Evolutionary conservation across 30 jellyfish, hydroid and myxozoan genomes (phyloP), one percentile per base, ranked within the genome.

Genomic region (Sanderia malayensis): DNA sequence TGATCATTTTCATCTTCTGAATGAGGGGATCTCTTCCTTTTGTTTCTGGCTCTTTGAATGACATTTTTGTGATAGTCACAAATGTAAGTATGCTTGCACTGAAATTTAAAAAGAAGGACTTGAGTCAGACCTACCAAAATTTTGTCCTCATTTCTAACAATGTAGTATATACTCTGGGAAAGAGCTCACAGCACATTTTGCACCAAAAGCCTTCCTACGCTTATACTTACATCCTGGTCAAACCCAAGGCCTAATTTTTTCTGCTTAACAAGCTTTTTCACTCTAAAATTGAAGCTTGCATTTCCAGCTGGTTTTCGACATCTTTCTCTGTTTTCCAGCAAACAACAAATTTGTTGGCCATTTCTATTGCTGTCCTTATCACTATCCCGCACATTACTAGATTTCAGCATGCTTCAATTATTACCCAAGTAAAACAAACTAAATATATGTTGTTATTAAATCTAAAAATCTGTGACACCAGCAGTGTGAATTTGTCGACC

Each of bases 281-380:
- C 98, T 24, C 98, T 73, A 73, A 82, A 92, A 66, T 83, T 92
- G 86, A 92, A 92, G 63, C 98, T 92, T 23, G 98, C 98, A 61
- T 92, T 92, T 33, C 98, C 98, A 34, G 98, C 95, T 9, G 23
- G 70, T 28, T 80, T 85, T 11, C 86, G 71, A 53, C 98, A 92
- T 60, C 96, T 80, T 53, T 84, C 89, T n/a, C 95, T 59, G 70
- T 79, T 89, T 49, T 92, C 98, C 21, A 79, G 86, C 45, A 92
- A 77, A 68, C 98, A 92, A 63, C 98, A 92, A 31, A 29, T 71
- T 57, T 84, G 97, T 18, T 86, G 95, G 20, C 76, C 82, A 71
- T 60, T 70, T 49, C 80, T 82, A 76, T 30, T 59, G 46, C 76
- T 57, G 18, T 82, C 94, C 45, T 82, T 82, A 13, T 82, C 94